Conservation (phyloP, 2,888 invertebrate genomes). For the Tipula confusa region DNA sequence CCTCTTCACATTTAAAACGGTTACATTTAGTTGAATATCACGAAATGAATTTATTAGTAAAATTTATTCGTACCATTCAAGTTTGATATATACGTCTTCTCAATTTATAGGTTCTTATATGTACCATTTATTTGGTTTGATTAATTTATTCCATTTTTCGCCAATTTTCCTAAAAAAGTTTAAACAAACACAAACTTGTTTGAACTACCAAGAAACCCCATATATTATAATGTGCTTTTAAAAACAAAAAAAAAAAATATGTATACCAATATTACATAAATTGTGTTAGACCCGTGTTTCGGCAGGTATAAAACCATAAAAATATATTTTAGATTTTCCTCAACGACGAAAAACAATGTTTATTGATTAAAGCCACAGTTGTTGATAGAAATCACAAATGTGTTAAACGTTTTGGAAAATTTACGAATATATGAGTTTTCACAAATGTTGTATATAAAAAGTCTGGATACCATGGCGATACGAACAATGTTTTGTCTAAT, state of each 20-base stretch:
- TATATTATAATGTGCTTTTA: too few relatives aligned
- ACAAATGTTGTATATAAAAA: neutral
- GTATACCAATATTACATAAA: neutral
- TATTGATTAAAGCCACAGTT: conserved; percentile 20
- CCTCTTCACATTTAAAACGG: too few relatives aligned
- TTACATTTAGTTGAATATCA: too few relatives aligned
- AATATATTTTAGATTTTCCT: neutral
- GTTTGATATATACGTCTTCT: too few relatives aligned
- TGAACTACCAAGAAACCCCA: neutral
- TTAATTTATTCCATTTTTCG: neutral
- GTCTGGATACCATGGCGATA: neutral
- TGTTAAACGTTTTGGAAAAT: neutral
- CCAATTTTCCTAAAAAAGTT: neutral
- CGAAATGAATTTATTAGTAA: too few relatives aligned
- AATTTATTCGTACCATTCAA: too few relatives aligned
- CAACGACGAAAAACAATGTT: neutral
- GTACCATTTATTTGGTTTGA: neutral
- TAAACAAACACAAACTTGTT: neutral
- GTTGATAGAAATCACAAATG: neutral
- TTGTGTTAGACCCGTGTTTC: neutral
- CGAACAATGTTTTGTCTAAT: neutral
- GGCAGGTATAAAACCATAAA: neutral
- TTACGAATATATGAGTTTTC: neutral
- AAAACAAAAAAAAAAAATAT: too few relatives aligned
- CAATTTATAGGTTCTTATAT: too few relatives aligned